Evolutionary conservation across 2,113 vertebrate genomes (phyloP).

Genomic region (Sphaerodactylus townsendi): DNA sequence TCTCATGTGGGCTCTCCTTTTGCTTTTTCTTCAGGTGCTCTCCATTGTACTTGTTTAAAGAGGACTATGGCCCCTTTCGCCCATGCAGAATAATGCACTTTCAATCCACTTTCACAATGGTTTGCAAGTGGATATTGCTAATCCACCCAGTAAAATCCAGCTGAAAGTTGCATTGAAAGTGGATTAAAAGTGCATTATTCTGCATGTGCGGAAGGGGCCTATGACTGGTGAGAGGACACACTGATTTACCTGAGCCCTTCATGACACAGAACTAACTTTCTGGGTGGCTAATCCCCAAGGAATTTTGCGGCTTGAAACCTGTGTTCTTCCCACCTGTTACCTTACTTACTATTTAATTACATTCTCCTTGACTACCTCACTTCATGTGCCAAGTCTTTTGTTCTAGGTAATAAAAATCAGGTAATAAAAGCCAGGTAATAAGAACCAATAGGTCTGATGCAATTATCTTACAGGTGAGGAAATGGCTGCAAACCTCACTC

Average conservation of each 20-base stretch:
- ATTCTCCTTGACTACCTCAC: neutral
- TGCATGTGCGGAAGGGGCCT: no score
- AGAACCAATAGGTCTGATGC: neutral
- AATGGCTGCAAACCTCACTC: rapidly evolving
- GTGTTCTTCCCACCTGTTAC: neutral
- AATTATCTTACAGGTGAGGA: neutral
- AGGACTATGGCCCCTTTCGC: no score
- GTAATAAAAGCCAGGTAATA: neutral
- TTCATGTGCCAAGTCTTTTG: neutral
- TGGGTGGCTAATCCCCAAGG: neutral
- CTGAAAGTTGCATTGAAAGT: no score
- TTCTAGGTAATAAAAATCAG: neutral
- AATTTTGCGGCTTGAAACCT: neutral
- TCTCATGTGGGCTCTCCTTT: no score
- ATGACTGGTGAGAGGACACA: neutral
- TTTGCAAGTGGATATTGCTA: no score
- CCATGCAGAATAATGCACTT: no score
- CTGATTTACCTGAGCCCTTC: neutral
- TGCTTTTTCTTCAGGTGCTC: neutral
- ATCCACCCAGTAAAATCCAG: no score
- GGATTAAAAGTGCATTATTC: no score
- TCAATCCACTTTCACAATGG: no score
- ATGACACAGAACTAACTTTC: neutral
- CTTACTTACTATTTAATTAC: neutral
- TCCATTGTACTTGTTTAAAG: neutral